These are phyloP conservation scores for Dolichopus griseipennis DNA, from an alignment of 2,888 invertebrate genomes.

Conservation along the genomic window DNA sequence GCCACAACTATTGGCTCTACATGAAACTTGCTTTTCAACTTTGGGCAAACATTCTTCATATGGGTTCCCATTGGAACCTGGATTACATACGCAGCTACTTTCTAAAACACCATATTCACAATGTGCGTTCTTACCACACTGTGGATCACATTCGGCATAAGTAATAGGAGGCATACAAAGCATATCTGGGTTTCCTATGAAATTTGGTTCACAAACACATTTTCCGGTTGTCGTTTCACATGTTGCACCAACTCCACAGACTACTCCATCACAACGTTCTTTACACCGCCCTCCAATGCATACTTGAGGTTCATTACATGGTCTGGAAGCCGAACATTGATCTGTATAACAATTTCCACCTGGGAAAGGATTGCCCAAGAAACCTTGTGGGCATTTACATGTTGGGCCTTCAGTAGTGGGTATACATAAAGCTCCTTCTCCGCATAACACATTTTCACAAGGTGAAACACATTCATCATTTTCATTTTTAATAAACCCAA, in stretches of 20 bases:
- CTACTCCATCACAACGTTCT: constrained; percentile 74
- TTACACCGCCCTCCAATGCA: constrained; percentile 84
- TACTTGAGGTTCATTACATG: constrained; percentile 68
- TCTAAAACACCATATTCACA: constrained; percentile 68
- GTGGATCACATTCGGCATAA: constrained; percentile 69
- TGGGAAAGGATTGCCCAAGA: constrained; percentile 83
- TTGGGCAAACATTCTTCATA: constrained; percentile 64
- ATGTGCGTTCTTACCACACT: constrained; percentile 74
- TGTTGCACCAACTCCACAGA: constrained; percentile 80
- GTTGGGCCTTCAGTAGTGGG: constrained; percentile 76
- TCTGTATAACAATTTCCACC: constrained; percentile 78
- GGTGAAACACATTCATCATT: constrained; percentile 74
- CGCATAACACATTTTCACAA: constrained; percentile 57
- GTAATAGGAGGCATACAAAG: constrained; percentile 81
- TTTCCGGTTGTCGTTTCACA: constrained; percentile 72
- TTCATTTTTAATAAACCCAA: constrained; percentile 69
- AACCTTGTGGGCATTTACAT: constrained; percentile 79
- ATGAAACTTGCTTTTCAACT: constrained; percentile 59
- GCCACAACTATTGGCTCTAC: constrained; percentile 66
- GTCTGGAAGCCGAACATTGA: constrained; percentile 66
- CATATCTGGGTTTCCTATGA: constrained; percentile 80
- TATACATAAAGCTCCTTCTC: constrained; percentile 74
- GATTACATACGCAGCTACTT: constrained; percentile 74
- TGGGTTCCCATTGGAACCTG: constrained; percentile 78
- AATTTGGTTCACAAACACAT: constrained; percentile 79